A percentile compares a stretch with the other conserved stretches of the same genome.
Evolutionary conservation across 1,140 invertebrate genomes (phyloP).

Genomic region (Procambarus clarkii): DNA sequence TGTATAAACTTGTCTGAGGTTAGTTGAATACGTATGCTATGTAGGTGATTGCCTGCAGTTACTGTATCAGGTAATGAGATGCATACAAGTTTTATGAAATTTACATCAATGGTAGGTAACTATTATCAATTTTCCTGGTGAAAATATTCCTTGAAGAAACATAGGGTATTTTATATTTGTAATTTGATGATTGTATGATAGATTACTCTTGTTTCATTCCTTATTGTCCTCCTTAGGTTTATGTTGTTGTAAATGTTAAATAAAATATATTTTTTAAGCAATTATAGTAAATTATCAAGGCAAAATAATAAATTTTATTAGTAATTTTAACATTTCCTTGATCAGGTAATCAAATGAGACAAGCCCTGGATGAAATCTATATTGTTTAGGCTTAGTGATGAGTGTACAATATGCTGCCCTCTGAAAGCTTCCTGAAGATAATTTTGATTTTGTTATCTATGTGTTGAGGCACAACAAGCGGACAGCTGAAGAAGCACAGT

Average conservation of each 20-base stretch:
- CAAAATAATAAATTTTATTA: background rate
- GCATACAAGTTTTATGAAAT: background rate
- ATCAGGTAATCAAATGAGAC: background rate
- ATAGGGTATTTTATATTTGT: background rate
- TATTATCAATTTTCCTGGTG: background rate
- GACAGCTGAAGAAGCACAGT: background rate
- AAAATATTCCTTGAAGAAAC: background rate
- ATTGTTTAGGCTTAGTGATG: background rate
- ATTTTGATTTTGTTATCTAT: background rate
- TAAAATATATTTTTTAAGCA: background rate
- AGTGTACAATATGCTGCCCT: background rate
- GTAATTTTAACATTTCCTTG: background rate
- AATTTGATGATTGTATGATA: background rate
- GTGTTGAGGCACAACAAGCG: background rate
- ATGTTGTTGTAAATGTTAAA: background rate
- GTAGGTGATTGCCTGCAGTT: background rate
- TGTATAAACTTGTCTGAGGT: background rate
- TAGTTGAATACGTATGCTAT: background rate
- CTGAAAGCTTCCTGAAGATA: background rate
- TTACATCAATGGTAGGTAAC: background rate
- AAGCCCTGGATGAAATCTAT: background rate
- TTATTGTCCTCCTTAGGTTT: background rate
- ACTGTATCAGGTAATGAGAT: background rate
- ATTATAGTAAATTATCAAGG: background rate
- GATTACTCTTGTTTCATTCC: background rate